phyloP scores from a whole-genome alignment of 2,113 vertebrate species.

The Quiscalus mexicanus region DNA sequence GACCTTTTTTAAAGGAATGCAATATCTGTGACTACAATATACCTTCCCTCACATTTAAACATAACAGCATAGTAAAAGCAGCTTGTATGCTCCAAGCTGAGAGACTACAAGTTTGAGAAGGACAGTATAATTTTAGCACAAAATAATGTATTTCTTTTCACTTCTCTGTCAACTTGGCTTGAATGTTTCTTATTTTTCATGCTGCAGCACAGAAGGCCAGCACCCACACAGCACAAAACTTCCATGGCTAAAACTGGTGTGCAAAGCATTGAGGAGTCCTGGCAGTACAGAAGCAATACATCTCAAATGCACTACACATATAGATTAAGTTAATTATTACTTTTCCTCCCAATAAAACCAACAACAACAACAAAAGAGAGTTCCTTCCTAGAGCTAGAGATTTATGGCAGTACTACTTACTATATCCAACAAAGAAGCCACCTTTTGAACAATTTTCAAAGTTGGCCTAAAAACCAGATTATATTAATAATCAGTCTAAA shows the following conservation, averaged over 20 bases:
- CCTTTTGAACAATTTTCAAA: background rate
- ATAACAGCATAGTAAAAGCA: background rate
- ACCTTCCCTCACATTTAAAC: background rate
- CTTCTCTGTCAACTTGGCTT: background rate
- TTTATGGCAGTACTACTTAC: background rate
- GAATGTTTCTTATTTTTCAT: background rate
- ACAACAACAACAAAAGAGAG: background rate
- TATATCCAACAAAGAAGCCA: background rate
- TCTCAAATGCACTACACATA: background rate
- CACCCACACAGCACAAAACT: background rate
- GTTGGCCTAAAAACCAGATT: background rate
- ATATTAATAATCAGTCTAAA: background rate
- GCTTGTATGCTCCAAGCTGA: background rate
- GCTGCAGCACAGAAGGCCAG: background rate
- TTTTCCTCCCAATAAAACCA: background rate
- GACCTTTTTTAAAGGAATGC: background rate
- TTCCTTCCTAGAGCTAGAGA: background rate
- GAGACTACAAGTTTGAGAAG: background rate
- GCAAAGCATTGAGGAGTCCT: background rate
- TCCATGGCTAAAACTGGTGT: background rate
- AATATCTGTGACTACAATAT: background rate
- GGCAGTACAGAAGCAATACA: background rate
- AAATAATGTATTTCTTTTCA: background rate
- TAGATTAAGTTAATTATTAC: background rate
- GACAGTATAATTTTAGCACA: background rate